Percentiles rank a stretch among this genome's conserved stretches.
These are phyloP conservation scores for Xiphophorus hellerii DNA, from an alignment of 2,113 vertebrate genomes.

Conservation along the genomic window DNA sequence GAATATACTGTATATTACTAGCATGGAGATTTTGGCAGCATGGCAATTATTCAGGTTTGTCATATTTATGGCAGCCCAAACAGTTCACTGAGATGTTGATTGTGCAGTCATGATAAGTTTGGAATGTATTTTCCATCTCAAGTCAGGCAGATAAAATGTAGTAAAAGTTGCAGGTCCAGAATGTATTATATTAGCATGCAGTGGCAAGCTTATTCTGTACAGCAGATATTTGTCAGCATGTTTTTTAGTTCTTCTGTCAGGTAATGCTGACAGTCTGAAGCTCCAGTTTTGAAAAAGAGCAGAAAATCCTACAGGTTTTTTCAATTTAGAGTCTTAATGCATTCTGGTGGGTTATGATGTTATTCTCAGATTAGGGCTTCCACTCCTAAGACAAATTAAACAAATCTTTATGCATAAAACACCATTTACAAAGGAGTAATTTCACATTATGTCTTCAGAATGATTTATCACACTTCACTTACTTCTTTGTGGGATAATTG, in stretches of 20 bases:
- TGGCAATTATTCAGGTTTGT: not conserved
- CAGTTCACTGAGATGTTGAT: not conserved
- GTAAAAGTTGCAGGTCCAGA: not conserved
- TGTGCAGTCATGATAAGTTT: not conserved
- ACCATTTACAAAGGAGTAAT: not conserved
- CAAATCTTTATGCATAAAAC: not conserved
- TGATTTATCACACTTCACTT: conserved; percentile 19
- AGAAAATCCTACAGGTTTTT: not conserved
- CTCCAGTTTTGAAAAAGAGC: not conserved
- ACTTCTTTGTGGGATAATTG: not conserved
- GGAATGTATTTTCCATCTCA: not conserved
- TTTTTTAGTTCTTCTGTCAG: not conserved
- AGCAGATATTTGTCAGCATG: not conserved
- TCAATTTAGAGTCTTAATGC: not conserved
- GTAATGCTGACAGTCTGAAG: not conserved
- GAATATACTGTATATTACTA: not conserved
- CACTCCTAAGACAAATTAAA: not conserved
- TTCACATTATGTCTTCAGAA: conserved; percentile 1
- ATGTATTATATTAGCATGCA: no score
- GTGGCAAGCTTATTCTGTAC: not conserved
- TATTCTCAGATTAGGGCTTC: not conserved
- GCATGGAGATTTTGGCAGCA: not conserved
- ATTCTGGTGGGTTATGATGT: not conserved
- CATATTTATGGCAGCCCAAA: not conserved
- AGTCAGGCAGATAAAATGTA: not conserved